Percentiles rank a stretch among this genome's conserved stretches.
phyloP scores from a whole-genome alignment of 2,888 invertebrate genomes.

The Idaea aversata region DNA sequence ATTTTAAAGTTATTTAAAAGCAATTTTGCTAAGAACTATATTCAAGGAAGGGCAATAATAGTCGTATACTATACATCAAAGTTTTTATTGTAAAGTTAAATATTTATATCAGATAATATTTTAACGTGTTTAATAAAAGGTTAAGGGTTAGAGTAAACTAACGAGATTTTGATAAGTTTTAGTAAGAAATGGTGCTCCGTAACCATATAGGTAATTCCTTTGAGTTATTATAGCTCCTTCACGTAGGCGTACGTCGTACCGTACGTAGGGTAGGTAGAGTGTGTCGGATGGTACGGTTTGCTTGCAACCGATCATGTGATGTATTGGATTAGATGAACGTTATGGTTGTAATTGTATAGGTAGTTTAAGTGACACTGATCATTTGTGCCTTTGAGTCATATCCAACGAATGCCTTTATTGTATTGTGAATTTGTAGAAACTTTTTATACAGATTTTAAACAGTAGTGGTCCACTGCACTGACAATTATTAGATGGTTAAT shows the following conservation, averaged over 20 bases:
- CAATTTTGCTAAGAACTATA: constrained; percentile 47
- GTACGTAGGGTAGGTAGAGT: constrained; percentile 28
- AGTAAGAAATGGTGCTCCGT: constrained; percentile 47
- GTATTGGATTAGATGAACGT: constrained; percentile 21
- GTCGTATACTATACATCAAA: constrained; percentile 60
- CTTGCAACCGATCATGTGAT: constrained; percentile 48
- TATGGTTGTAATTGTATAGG: constrained; percentile 45
- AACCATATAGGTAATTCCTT: neutral
- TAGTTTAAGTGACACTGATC: constrained; percentile 46
- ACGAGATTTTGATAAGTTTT: constrained; percentile 48
- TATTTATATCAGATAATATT: constrained; percentile 56
- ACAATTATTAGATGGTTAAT: constrained; percentile 48
- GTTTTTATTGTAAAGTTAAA: constrained; percentile 60
- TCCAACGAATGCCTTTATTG: constrained; percentile 72
- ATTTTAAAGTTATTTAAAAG: constrained; percentile 48
- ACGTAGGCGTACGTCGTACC: constrained; percentile 37
- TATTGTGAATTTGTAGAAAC: constrained; percentile 63
- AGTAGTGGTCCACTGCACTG: constrained; percentile 45
- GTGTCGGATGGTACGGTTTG: constrained; percentile 27
- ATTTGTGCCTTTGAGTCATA: constrained; percentile 78
- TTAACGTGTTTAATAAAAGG: constrained; percentile 56
- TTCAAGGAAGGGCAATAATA: constrained; percentile 73
- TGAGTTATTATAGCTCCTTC: constrained; percentile 43
- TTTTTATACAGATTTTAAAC: constrained; percentile 63
- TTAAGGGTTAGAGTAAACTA: constrained; percentile 60